Conservation (phyloP, 2,797 vertebrate genomes). For the Chaunax sp. region DNA sequence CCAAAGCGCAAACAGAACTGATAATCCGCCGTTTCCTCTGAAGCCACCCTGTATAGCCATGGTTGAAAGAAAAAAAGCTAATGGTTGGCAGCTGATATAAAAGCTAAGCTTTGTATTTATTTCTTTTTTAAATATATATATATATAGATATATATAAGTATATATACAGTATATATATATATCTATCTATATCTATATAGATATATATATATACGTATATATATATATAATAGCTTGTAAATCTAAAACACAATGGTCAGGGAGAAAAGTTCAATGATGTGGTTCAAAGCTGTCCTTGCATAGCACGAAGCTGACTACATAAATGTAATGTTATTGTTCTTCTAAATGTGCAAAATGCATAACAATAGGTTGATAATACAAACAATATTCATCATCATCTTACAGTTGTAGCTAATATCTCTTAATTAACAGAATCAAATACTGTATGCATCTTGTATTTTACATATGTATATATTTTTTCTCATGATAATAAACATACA, state of each 20-base stretch:
- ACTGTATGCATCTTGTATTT: conserved; percentile 82
- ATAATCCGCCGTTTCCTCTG: conserved; percentile 67
- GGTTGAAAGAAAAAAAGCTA: conserved; percentile 74
- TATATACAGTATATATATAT: no score
- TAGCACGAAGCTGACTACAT: conserved; percentile 97
- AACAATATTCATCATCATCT: conserved; percentile 85
- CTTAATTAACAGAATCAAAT: conserved; percentile 86
- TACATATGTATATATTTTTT: conserved; percentile 90
- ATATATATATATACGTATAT: conserved; percentile 60
- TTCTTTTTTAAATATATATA: conserved; percentile 41
- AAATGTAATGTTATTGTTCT: conserved; percentile 89
- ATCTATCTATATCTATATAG: conserved; percentile 74
- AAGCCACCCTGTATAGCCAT: conserved; percentile 76
- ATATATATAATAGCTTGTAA: conserved; percentile 72
- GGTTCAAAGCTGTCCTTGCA: conserved; percentile 94
- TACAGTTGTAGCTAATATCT: conserved; percentile 81
- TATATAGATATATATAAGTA: conserved; percentile 70
- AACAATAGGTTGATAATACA: conserved; percentile 90
- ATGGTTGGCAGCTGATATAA: conserved; percentile 87
- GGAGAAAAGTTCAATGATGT: conserved; percentile 81
- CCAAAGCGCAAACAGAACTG: conserved; percentile 75
- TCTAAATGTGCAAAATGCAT: conserved; percentile 98
- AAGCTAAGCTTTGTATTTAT: conserved; percentile 81
- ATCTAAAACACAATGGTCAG: conserved; percentile 74
- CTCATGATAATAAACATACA: conserved; percentile 88